A percentile compares a stretch with the other conserved stretches of the same genome.
phyloP scores from a whole-genome alignment of 2,888 invertebrate genomes.

The Himalopsyche kuldschensis region DNA sequence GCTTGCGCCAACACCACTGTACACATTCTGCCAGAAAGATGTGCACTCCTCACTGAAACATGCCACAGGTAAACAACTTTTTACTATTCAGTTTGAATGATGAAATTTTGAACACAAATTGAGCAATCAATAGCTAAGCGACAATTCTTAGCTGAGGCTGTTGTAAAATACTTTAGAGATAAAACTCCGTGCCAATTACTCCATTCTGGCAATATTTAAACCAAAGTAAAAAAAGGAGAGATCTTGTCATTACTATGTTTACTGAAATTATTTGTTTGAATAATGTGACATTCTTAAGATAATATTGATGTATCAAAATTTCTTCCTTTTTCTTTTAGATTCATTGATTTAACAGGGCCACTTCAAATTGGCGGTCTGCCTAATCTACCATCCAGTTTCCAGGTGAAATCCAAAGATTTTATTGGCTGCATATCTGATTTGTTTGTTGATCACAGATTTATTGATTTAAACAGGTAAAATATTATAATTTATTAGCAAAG shows the following conservation, averaged over 20 bases:
- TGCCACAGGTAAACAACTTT: slow-evolving; percentile 62
- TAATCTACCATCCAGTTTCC: slow-evolving; percentile 75
- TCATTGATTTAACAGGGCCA: slow-evolving; percentile 91
- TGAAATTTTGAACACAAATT: too few species aligned
- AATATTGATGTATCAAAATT: background rate
- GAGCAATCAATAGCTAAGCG: background rate
- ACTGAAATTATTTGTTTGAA: too few species aligned
- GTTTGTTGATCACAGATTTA: slow-evolving; percentile 78
- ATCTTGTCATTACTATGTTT: too few species aligned
- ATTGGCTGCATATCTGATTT: slow-evolving; percentile 91
- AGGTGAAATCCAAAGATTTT: slow-evolving; percentile 78
- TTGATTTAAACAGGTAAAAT: slow-evolving; percentile 77
- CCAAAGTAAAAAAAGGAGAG: too few species aligned
- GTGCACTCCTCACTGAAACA: slow-evolving; percentile 74
- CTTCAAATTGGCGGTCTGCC: slow-evolving; percentile 91
- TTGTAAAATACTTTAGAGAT: background rate
- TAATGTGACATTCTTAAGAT: background rate
- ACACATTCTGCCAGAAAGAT: slow-evolving; percentile 73
- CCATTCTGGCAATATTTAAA: too few species aligned
- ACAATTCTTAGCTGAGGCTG: slow-evolving; percentile 40
- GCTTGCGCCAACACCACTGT: slow-evolving; percentile 80
- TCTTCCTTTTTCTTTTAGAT: slow-evolving; percentile 53
- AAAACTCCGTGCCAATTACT: too few species aligned
- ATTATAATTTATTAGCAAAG: too few species aligned
- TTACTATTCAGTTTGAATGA: background rate